These are phyloP conservation scores for Xenus cinereus DNA, from an alignment of 2,113 vertebrate genomes.

Conservation along the genomic window DNA sequence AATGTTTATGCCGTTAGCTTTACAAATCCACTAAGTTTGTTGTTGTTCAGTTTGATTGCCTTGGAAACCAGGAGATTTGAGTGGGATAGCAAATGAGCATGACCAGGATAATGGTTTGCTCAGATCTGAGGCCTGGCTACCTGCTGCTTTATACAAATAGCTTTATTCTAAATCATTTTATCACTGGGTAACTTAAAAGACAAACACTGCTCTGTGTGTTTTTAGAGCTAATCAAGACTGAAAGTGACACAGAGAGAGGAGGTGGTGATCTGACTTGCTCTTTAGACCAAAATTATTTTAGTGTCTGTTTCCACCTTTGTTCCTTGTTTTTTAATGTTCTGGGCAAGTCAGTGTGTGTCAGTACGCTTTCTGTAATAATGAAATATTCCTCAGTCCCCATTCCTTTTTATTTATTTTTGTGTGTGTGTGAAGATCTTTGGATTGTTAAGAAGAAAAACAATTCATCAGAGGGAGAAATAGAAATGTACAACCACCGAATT, in stretches of 20 bases:
- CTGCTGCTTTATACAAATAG: constrained; percentile 52
- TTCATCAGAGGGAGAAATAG: neutral
- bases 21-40: constrained; percentile 53
- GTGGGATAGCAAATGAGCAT: constrained; percentile 51
- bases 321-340: neutral
- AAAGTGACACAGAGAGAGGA: neutral
- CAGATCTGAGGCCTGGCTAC: constrained; percentile 66
- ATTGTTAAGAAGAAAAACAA: neutral
- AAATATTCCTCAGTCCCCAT: neutral
- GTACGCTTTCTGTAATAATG: neutral
- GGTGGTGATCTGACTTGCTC: neutral
- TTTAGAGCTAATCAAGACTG: neutral
- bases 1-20: neutral
- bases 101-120: constrained; percentile 68
- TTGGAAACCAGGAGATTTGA: constrained; percentile 60
- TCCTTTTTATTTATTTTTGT: neutral
- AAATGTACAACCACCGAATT: neutral
- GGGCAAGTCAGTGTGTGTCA: neutral
- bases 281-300: neutral
- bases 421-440: neutral
- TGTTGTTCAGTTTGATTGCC: constrained; percentile 19
- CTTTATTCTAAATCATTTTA: constrained; percentile 3
- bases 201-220: constrained; percentile 37
- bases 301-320: neutral
- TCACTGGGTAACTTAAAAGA: neutral